Conservation (phyloP, 2,797 vertebrate species). For the Clarias fuscus region DNA sequence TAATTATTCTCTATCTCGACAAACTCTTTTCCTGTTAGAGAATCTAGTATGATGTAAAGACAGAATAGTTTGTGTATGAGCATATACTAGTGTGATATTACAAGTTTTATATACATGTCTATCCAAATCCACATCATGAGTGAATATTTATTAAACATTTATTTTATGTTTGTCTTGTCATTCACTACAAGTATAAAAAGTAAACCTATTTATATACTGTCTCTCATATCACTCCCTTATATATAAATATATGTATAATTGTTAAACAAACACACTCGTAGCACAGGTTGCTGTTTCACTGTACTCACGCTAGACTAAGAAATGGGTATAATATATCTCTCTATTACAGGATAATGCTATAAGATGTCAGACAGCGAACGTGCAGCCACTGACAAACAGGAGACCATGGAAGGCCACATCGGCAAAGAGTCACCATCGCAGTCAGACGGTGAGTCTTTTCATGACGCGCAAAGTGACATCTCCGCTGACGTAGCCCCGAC, state of each 20-base stretch:
- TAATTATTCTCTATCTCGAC: no score
- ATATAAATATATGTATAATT: neutral
- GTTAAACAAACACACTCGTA: neutral
- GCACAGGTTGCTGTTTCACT: neutral
- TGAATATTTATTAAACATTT: neutral
- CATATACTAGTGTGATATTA: neutral
- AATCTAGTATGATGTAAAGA: no score
- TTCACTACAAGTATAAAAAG: neutral
- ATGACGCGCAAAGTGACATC: conserved; percentile 52
- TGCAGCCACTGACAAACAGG: conserved; percentile 32
- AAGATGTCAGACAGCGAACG: conserved; percentile 84
- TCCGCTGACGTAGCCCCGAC: conserved; percentile 71
- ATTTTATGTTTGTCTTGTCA: neutral
- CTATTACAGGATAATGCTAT: conserved; percentile 58
- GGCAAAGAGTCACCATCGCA: conserved; percentile 31
- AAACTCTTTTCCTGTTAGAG: no score
- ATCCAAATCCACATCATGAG: neutral
- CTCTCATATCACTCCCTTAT: no score
- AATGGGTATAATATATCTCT: neutral
- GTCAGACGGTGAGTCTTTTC: conserved; percentile 27
- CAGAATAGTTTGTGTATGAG: neutral
- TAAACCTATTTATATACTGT: neutral
- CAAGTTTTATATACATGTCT: neutral
- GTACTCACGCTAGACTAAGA: neutral
- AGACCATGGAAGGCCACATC: conserved; percentile 16